Percentiles rank a stretch among this genome's conserved stretches.
Evolutionary conservation across 2,797 vertebrate genomes (phyloP).

Genomic region (Pagetopsis macropterus): DNA sequence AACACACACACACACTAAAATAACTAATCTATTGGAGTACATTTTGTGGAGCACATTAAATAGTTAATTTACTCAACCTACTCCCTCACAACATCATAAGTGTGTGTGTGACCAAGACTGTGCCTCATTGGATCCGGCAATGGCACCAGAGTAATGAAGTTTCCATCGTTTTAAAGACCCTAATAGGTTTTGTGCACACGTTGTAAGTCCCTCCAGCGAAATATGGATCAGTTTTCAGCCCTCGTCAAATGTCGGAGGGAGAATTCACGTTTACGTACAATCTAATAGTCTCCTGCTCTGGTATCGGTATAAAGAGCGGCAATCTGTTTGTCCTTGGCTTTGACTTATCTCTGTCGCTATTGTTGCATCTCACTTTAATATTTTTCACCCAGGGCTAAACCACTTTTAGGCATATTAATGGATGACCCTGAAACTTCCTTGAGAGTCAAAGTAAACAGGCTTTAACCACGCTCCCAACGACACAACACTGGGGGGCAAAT

Average conservation of each 20-base stretch:
- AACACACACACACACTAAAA: neutral
- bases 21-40: constrained; percentile 3
- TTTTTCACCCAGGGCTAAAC: constrained; percentile 66
- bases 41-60: neutral
- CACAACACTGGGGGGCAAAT: constrained; percentile 17
- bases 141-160: constrained; percentile 44
- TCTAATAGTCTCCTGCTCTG: constrained; percentile 67
- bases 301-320: constrained; percentile 55
- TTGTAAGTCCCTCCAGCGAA: constrained; percentile 46
- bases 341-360: constrained; percentile 68
- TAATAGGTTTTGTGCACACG: constrained; percentile 41
- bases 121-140: constrained; percentile 25
- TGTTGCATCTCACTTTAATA: constrained; percentile 72
- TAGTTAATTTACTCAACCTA: neutral
- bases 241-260: constrained; percentile 48
- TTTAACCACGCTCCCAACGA: constrained; percentile 41
- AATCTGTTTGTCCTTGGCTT: constrained; percentile 76
- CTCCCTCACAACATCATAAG: neutral
- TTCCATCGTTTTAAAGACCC: constrained; percentile 36
- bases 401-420: constrained; percentile 75
- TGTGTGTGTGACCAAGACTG: constrained; percentile 9
- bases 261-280: constrained; percentile 71
- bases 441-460: constrained; percentile 59
- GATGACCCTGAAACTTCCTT: constrained; percentile 71
- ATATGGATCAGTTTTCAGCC: constrained; percentile 61